Percentiles rank a stretch among this genome's conserved stretches.
Evolutionary conservation across 2,113 vertebrate species (phyloP).

Genomic region (Sphyrna mokarran): DNA sequence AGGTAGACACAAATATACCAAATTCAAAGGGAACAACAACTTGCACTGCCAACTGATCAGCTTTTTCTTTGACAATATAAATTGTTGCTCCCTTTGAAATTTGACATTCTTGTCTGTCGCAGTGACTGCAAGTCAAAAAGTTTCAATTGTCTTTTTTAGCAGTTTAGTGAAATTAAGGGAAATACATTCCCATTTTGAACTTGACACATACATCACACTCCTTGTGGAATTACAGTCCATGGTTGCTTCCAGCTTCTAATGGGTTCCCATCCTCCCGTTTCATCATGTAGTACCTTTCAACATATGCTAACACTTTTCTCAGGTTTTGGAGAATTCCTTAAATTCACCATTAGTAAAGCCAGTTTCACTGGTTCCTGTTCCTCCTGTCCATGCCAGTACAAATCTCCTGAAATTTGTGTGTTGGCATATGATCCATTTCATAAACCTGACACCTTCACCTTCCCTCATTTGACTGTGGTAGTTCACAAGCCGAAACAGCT

Average conservation of each 20-base stretch:
- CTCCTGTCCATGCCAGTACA: background rate
- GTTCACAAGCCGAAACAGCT: background rate
- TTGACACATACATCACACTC: background rate
- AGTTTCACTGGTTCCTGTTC: no score
- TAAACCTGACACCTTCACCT: background rate
- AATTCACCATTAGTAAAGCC: background rate
- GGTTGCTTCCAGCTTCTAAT: background rate
- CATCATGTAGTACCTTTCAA: background rate
- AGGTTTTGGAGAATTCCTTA: background rate
- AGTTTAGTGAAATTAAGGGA: background rate
- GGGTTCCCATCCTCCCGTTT: background rate
- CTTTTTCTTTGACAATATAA: no score
- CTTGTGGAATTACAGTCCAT: background rate
- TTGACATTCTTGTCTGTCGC: no score
- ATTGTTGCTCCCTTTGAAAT: no score
- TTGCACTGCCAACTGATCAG: no score
- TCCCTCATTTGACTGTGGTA: background rate
- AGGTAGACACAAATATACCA: no score
- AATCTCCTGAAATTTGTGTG: background rate
- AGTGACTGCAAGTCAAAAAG: no score
- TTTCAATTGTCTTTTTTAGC: background rate
- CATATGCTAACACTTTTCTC: background rate
- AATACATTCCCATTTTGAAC: background rate
- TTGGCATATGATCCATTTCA: background rate
- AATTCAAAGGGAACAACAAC: no score